These are phyloP conservation scores for Entomobrya proxima DNA, from an alignment of 2,888 invertebrate species.

Conservation along the genomic window DNA sequence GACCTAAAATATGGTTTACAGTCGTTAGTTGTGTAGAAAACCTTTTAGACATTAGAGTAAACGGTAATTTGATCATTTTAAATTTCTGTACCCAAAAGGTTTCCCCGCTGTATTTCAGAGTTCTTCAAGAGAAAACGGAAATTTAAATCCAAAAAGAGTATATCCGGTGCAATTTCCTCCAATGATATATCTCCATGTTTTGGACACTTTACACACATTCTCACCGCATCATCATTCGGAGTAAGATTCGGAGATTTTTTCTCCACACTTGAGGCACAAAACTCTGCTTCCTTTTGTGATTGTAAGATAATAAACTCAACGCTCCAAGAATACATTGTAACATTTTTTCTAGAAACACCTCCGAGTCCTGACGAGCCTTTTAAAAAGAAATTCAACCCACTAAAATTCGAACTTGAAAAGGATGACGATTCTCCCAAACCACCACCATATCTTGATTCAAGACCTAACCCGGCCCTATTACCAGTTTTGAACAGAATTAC, in stretches of 20 bases:
- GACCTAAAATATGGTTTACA: conserved; percentile 80
- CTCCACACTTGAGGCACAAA: conserved; percentile 36
- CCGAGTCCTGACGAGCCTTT: conserved; percentile 68
- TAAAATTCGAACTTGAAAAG: conserved; percentile 66
- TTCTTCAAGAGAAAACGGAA: conserved; percentile 88
- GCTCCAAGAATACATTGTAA: conserved; percentile 86
- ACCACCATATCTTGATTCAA: conserved; percentile 69
- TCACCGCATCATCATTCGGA: conserved; percentile 23
- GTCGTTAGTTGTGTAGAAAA: not conserved
- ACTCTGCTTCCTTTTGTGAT: conserved; percentile 72
- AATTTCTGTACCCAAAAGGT: conserved; percentile 76
- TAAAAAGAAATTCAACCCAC: conserved; percentile 75
- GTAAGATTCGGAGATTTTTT: conserved; percentile 40
- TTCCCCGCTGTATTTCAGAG: conserved; percentile 83
- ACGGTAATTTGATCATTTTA: not conserved
- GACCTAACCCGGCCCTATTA: conserved; percentile 67
- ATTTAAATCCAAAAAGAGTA: conserved; percentile 90
- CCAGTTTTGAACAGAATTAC: conserved; percentile 71
- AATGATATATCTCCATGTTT: conserved; percentile 87
- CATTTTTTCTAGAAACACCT: conserved; percentile 76
- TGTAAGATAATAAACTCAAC: conserved; percentile 95
- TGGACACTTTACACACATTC: conserved; percentile 83
- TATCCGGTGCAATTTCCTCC: conserved; percentile 91
- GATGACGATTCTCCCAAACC: conserved; percentile 61
- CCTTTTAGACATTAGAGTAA: not conserved